Evolutionary conservation across 1,140 invertebrate species (phyloP).

Genomic region (Fopius arisanus): DNA sequence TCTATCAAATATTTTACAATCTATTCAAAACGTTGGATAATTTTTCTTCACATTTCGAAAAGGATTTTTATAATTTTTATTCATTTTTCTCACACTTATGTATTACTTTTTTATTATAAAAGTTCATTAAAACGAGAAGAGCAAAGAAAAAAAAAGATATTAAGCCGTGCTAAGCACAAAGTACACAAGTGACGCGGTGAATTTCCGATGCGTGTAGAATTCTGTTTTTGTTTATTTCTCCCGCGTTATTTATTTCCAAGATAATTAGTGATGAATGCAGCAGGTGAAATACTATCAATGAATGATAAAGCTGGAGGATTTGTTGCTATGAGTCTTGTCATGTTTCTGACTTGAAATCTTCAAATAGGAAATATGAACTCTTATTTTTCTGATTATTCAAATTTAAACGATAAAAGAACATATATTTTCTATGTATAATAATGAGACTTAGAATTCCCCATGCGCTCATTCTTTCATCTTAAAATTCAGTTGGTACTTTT

Average conservation of each 20-base stretch:
- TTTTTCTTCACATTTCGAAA: slow-evolving; percentile 37
- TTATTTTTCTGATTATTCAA: slow-evolving; percentile 15
- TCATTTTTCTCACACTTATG: background rate
- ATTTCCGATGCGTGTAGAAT: slow-evolving; percentile 21
- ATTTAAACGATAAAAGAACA: background rate
- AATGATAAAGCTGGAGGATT: slow-evolving; percentile 29
- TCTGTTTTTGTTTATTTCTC: background rate
- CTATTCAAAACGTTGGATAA: slow-evolving; percentile 26
- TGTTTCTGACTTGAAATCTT: background rate
- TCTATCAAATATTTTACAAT: slow-evolving; percentile 7
- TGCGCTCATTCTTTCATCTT: slow-evolving; percentile 8
- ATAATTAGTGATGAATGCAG: background rate
- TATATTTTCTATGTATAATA: background rate
- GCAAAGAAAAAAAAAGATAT: background rate
- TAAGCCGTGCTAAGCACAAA: slow-evolving; percentile 37
- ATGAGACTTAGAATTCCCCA: background rate
- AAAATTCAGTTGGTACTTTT: slow-evolving; percentile 37
- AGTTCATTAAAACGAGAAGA: background rate
- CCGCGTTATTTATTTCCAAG: background rate
- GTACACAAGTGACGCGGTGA: slow-evolving; percentile 39
- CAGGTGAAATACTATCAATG: slow-evolving; percentile 29
- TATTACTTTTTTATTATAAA: slow-evolving; percentile 9
- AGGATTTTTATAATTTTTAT: no score
- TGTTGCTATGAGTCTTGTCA: slow-evolving; percentile 10
- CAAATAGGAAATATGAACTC: slow-evolving; percentile 20